phyloP scores from a whole-genome alignment of 2,797 vertebrate species.

The Micromesistius poutassou region DNA sequence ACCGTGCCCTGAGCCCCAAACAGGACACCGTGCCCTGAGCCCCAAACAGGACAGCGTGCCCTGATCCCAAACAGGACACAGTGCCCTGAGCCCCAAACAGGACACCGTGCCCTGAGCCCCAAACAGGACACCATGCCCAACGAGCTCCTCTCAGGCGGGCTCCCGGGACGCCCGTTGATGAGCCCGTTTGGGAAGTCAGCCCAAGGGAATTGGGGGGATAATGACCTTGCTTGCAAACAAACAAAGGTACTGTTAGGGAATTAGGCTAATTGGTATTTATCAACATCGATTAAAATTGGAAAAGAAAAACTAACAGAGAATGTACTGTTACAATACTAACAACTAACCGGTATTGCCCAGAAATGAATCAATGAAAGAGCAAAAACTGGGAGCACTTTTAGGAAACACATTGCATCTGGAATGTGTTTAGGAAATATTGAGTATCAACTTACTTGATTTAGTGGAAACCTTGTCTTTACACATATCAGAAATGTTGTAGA shows the following conservation, averaged over 20 bases:
- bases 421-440: not conserved
- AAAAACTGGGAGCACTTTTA: not conserved
- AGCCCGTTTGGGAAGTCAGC: not conserved
- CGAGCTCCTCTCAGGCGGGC: not conserved
- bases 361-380: not conserved
- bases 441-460: not conserved
- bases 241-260: not conserved
- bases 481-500: not conserved
- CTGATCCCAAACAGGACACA: not conserved
- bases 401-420: not conserved
- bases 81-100: too few relatives aligned
- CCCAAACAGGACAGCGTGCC: too few relatives aligned
- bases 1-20: too few relatives aligned
- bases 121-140: not conserved
- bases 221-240: conserved; percentile 1
- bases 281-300: not conserved
- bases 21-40: too few relatives aligned
- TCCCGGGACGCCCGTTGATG: not conserved
- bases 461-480: not conserved
- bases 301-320: not conserved
- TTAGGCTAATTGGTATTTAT: not conserved
- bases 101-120: too few relatives aligned
- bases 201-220: not conserved
- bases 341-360: not conserved
- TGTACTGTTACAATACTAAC: not conserved